Evolutionary conservation across 2,888 invertebrate genomes (phyloP), one percentile per base, ranked within the genome.

Genomic region (Trilocha varians): DNA sequence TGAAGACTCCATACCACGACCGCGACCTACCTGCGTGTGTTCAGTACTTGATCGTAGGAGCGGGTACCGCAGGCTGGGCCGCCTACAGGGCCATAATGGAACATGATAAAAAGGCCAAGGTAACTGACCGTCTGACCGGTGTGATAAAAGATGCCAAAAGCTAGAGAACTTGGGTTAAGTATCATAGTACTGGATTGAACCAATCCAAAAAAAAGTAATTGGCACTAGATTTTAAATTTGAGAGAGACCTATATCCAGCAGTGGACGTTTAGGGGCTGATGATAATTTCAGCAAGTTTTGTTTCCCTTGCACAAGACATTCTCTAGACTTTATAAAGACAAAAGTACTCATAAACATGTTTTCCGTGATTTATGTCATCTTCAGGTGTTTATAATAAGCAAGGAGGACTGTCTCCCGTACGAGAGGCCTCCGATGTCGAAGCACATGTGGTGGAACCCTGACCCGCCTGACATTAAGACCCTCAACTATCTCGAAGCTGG

Each of bases 331-430:
- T n/a, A n/a, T n/a, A n/a, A n/a, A n/a, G n/a, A n/a, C n/a, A n/a
- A n/a, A n/a, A n/a, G n/a, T n/a, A n/a, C n/a, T n/a, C n/a, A n/a
- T n/a, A n/a, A n/a, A n/a, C n/a, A n/a, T n/a, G n/a, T 1, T 2
- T 9, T 9, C 6, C 25, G n/a, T 35, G 25, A 25, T 25, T n/a
- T 35, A 32, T 9, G 16, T 34, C 42, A n/a, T 40, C 38, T 48
- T 1, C 44, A 84, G 84, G 76, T 84, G n/a, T 82, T 84, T 49
- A 68, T 85, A 47, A 52, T 85, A 42, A 56, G 78, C 0, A 74
- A 65, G 47, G 84, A 85, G 44, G 84, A 85, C 43, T 42, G 49
- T 0, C 1, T 72, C 6, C 84, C 84, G 2, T 85, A 85, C 49
- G 38, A 38, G 1, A 62, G 70, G 9, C 65, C 63, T 11, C 78